A percentile compares a stretch with the other conserved stretches of the same genome.
Evolutionary conservation across 2,888 invertebrate species (phyloP).

Genomic region (Taenaris catops): DNA sequence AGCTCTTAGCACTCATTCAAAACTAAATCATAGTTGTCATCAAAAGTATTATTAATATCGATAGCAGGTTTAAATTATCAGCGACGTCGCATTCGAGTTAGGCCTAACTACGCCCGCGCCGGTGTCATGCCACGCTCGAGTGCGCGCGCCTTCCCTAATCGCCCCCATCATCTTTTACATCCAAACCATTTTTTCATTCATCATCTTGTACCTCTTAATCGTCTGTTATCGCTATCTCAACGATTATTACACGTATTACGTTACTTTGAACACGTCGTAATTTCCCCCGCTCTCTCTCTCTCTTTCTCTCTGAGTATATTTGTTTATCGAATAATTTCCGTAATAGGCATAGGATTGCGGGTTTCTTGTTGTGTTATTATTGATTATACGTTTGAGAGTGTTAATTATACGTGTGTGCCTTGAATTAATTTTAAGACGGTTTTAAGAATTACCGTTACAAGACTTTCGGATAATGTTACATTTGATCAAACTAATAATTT

Average conservation of each 20-base stretch:
- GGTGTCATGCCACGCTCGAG: conserved; percentile 47
- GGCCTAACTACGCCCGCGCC: conserved; percentile 64
- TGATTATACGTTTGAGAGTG: conserved; percentile 62
- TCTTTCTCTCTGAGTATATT: conserved; percentile 49
- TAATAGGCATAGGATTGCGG: conserved; percentile 47
- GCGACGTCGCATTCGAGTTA: conserved; percentile 52
- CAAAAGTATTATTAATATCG: conserved; percentile 44
- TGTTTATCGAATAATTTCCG: conserved; percentile 62
- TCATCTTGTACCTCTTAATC: conserved; percentile 62
- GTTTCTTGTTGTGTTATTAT: conserved; percentile 57
- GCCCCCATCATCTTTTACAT: conserved; percentile 62
- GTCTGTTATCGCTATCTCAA: conserved; percentile 62
- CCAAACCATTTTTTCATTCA: conserved; percentile 72
- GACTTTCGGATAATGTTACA: too few relatives aligned
- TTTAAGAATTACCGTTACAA: too few relatives aligned
- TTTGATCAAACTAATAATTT: too few relatives aligned
- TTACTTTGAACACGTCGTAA: conserved; percentile 63
- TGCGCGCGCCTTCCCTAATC: conserved; percentile 55
- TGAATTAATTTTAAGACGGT: conserved; percentile 54
- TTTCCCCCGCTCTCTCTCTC: too few relatives aligned
- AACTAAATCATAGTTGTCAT: conserved; percentile 14
- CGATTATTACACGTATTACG: conserved; percentile 71
- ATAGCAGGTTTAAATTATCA: conserved; percentile 56
- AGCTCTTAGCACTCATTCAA: too few relatives aligned
- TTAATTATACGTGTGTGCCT: conserved; percentile 62